These are phyloP conservation scores for Micrasema longulum DNA, from an alignment of 1,140 invertebrate genomes.

Conservation along the genomic window DNA sequence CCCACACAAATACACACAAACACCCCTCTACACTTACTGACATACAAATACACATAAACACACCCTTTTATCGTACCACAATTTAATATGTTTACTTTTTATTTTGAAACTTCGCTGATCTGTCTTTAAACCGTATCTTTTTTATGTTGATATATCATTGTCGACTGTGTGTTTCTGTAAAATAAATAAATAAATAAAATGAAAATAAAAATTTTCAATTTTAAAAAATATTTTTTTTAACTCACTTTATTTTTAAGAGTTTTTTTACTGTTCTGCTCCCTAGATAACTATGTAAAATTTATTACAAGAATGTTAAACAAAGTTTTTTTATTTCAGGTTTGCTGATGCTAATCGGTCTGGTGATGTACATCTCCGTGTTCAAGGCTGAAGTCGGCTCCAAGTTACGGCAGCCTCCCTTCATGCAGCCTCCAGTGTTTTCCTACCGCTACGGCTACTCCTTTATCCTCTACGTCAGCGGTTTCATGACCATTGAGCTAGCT, in stretches of 20 bases:
- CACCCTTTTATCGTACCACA: too few species aligned
- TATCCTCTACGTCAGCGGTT: constrained; percentile 85
- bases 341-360: constrained; percentile 87
- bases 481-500: constrained; percentile 84
- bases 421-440: constrained; percentile 83
- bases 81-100: too few species aligned
- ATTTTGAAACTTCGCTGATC: too few species aligned
- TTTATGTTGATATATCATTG: too few species aligned
- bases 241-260: not conserved
- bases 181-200: too few species aligned
- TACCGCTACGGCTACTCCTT: constrained; percentile 91
- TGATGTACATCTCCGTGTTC: constrained; percentile 93
- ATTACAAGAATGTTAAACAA: not conserved
- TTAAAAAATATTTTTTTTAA: not conserved
- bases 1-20: too few species aligned
- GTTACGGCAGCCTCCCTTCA: constrained; percentile 79
- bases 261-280: not conserved
- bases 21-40: too few species aligned
- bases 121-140: too few species aligned
- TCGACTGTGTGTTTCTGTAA: too few species aligned
- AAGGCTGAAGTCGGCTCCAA: constrained; percentile 91
- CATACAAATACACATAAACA: too few species aligned
- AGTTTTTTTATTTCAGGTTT: constrained; percentile 72
- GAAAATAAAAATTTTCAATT: not conserved
- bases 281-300: too few species aligned